Evolutionary conservation across 1,140 invertebrate species (phyloP).

Genomic region (Idris sp.): DNA sequence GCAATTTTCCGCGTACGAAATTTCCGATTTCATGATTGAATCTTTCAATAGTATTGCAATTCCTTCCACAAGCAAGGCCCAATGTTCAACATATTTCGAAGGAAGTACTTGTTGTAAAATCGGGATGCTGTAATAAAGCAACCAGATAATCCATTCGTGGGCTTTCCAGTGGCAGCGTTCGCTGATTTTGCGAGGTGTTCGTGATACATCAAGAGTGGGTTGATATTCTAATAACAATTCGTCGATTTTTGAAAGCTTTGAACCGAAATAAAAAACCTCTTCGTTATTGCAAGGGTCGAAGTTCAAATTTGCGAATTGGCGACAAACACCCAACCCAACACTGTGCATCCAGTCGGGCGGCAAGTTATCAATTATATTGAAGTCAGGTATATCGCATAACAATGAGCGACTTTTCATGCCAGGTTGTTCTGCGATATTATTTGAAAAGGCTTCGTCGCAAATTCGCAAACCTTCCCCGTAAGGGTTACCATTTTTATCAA

Average conservation of each 20-base stretch:
- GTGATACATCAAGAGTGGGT: slow-evolving; percentile 47
- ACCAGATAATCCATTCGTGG: slow-evolving; percentile 32
- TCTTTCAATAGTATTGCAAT: no score
- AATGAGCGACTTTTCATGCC: slow-evolving; percentile 49
- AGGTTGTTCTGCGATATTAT: slow-evolving; percentile 25
- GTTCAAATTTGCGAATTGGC: slow-evolving; percentile 24
- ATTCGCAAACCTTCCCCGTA: slow-evolving; percentile 46
- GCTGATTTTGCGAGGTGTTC: slow-evolving; percentile 47
- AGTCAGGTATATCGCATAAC: slow-evolving; percentile 6
- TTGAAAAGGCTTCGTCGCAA: slow-evolving; percentile 28
- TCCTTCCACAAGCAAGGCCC: slow-evolving; percentile 51
- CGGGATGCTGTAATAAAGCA: slow-evolving; percentile 57
- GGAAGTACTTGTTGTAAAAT: slow-evolving; percentile 41
- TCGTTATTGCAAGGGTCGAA: slow-evolving; percentile 40
- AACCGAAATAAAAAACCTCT: slow-evolving; percentile 32
- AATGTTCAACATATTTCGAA: slow-evolving; percentile 55
- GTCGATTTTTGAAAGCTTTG: no score
- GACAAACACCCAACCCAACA: slow-evolving; percentile 58
- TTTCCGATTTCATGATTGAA: slow-evolving; percentile 39
- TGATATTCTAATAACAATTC: no score
- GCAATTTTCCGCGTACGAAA: no score
- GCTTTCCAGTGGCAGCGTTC: slow-evolving; percentile 28
- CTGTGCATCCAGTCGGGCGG: slow-evolving; percentile 64
- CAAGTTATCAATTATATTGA: slow-evolving; percentile 45
- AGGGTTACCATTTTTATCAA: slow-evolving; percentile 17